Base-by-base conservation (phyloP, 1,140 invertebrate genomes). In the Mizuhopecten yessoensis region DNA sequence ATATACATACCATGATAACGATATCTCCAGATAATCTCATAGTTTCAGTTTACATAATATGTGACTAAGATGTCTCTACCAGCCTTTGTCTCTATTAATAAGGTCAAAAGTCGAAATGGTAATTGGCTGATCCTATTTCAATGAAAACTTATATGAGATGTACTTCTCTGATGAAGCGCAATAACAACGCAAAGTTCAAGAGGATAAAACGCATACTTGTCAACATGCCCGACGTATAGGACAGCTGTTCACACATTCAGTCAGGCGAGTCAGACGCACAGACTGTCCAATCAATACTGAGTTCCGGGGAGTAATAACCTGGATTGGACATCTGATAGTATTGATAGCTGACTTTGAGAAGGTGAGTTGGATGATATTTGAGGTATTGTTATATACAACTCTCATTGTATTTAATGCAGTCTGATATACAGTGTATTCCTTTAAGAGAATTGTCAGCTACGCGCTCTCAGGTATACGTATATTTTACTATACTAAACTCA, bases 111-210 rank as follows among this genome's bases (percentile, higher is more conserved):
- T 75, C 57, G 29, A 29, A 29, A 29, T 75, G 20, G 11, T n/a
- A 75, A n/a, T 75, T 75, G n/a, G 17, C 57, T 75, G n/a, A 75
- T 75, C 57, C n/a, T 75, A 75, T 75, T 75, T 75, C 57, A 75
- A 75, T 29, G 57, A 29, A 75, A 75, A 17, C 42, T 20, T 1
- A 13, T 20, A 9, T 45, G 57, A 29, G 57, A 75, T 75, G 29
- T 75, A 75, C 29, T 75, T 75, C 57, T 75, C 57, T 29, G 1
- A n/a, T 75, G 57, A n/a, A 23, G 57, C 17, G 42, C 9, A 45
- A n/a, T n/a, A n/a, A 75, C 57, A 75, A 17, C 57, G 2, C 57
- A 75, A 75, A 75, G 57, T 75, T 75, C 57, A 75, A 75, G 57
- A 17, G 57, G 23, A 75, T 75, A 75, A 75, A 75, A 29, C 57